phyloP scores from a whole-genome alignment of 2,113 vertebrate species.

The Megatriorchis doriae region DNA sequence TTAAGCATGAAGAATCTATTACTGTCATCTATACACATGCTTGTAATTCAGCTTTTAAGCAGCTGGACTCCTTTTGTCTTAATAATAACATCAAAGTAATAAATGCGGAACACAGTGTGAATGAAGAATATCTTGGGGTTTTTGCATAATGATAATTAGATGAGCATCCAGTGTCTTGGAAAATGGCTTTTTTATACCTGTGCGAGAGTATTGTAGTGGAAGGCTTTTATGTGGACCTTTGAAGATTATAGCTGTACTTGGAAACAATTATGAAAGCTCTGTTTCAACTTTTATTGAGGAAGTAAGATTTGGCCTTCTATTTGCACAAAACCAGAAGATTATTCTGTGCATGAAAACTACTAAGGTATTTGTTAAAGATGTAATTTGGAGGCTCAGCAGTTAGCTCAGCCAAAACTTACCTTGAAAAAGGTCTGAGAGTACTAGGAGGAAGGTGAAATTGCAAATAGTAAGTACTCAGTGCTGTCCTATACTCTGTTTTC shows the following conservation, averaged over 20 bases:
- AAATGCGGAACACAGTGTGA: neutral
- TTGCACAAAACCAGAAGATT: neutral
- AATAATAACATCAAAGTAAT: neutral
- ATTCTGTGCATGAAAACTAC: neutral
- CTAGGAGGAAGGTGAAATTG: neutral
- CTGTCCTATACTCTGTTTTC: neutral
- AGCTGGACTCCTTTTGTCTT: neutral
- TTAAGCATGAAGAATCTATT: neutral
- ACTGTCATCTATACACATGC: neutral
- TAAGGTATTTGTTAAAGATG: neutral
- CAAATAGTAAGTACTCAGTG: neutral
- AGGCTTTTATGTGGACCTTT: neutral
- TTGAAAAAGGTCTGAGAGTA: neutral
- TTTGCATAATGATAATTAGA: neutral
- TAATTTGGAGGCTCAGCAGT: neutral
- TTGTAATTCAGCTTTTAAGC: neutral
- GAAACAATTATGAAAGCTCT: neutral
- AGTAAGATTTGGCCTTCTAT: neutral
- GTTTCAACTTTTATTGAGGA: neutral
- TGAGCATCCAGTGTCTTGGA: neutral
- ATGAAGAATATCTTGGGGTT: neutral
- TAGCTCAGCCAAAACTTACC: neutral
- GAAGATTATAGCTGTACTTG: neutral
- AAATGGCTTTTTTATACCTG: neutral
- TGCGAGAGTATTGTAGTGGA: neutral